These are phyloP conservation scores for Branchellion lobata DNA, from an alignment of 2,888 invertebrate genomes.

Conservation along the genomic window DNA sequence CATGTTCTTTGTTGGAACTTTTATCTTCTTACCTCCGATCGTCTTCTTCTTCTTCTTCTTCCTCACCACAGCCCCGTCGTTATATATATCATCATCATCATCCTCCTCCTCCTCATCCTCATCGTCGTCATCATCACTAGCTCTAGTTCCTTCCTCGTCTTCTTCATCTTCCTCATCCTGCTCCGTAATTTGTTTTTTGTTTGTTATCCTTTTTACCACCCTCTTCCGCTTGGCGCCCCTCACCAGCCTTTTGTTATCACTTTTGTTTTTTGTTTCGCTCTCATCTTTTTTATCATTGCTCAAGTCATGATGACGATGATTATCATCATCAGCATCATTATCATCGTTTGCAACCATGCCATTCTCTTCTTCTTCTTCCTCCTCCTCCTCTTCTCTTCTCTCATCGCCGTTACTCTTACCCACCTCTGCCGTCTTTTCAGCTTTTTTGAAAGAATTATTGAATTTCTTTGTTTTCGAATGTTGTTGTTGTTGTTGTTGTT, in stretches of 20 bases:
- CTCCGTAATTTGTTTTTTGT: too few species aligned
- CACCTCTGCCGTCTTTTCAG: too few species aligned
- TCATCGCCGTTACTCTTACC: background rate
- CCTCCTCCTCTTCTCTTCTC: background rate
- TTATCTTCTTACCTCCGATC: background rate
- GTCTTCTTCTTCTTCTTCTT: background rate
- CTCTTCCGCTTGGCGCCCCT: background rate
- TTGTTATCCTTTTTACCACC: too few species aligned
- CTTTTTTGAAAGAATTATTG: too few species aligned
- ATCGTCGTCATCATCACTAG: constrained; percentile 79
- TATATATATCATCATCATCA: too few species aligned
- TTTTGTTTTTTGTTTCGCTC: background rate
- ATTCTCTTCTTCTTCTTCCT: background rate
- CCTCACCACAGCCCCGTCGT: too few species aligned
- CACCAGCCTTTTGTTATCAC: background rate
- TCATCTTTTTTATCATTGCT: background rate
- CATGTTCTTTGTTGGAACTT: background rate
- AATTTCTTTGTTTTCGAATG: too few species aligned
- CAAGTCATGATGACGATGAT: background rate
- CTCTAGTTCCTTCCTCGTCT: too few species aligned
- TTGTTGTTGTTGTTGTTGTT: too few species aligned
- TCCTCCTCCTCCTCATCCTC: constrained; percentile 17
- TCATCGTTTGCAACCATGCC: background rate
- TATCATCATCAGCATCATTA: constrained; percentile 3
- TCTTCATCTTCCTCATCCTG: too few species aligned